phyloP scores from a whole-genome alignment of 2,113 vertebrate species.

The Callochromis pleurospilus region DNA sequence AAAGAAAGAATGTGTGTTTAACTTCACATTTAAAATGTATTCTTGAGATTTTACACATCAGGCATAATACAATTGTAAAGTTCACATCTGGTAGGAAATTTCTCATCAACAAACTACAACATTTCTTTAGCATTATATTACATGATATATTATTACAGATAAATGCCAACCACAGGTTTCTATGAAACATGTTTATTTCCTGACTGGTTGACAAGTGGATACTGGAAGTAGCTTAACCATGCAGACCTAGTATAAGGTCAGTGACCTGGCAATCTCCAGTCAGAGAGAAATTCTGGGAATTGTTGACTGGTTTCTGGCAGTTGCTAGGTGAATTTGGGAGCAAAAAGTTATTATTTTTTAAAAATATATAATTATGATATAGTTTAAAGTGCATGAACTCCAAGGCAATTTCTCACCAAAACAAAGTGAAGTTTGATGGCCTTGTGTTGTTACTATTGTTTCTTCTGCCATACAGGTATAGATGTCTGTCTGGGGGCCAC shows the following conservation, averaged over 20 bases:
- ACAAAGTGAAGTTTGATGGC: not conserved
- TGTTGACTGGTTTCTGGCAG: not conserved
- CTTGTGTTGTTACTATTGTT: not conserved
- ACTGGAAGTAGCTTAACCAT: not conserved
- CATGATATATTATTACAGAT: not conserved
- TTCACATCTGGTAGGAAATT: not conserved
- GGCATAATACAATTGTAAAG: not conserved
- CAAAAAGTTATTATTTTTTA: accelerated
- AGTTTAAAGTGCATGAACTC: not conserved
- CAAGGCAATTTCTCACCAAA: not conserved
- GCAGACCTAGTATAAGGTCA: not conserved
- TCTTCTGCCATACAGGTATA: not conserved
- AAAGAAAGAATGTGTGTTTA: not conserved
- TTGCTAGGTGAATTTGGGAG: not conserved
- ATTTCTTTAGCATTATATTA: not conserved
- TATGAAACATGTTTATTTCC: not conserved
- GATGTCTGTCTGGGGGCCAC: not conserved
- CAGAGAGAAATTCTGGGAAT: not conserved
- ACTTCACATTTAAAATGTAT: not conserved
- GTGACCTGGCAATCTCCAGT: not conserved
- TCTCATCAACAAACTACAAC: not conserved
- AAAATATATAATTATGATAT: not conserved
- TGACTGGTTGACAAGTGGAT: not conserved
- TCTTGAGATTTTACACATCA: not conserved
- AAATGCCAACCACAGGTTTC: not conserved